Base-by-base conservation (phyloP, 2,113 vertebrate species). In the Leuciscus idus region DNA sequence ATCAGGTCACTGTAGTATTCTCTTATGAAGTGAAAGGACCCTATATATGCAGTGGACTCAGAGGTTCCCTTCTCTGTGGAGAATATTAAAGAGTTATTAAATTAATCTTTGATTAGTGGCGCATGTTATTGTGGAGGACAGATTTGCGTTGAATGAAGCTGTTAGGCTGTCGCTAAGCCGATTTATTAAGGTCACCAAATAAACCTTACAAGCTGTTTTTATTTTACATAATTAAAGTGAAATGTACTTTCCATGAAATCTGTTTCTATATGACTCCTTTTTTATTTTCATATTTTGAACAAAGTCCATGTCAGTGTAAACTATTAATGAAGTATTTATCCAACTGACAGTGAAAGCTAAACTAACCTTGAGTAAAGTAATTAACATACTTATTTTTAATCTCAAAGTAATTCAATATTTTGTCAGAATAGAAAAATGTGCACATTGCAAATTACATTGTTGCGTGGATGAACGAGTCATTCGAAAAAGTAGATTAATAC, bases 1-100 rank as follows among this genome's bases (percentile, higher is more conserved):
- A 15, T 15, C 48, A 50, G 3, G 92, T 92, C 89, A 91, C 86
- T 89, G 90, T 92, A 92, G 92, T 94, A 94, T 93, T 92, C 92
- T 23, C 19, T 7, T 92, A 90, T 93, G 92, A 92, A 91, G 86
- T 91, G 88, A 92, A 92, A 90, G 91, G 89, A 88, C 85, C 91
- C 39, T 43, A 43, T 43, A 89, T 92, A 92, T 92, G 90, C 92
- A 90, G 85, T 52, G 87, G 90, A 91, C 92, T 88, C 79, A 39
- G 70, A 89, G 89, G 89, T 93, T 88, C 86, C 86, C 89, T 88
- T 91, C 93, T 94, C 94, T 90, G 90, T 84, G 28, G 91, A 94
- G 94, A 95, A 95, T 95, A 95, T 95, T 94, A 95, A 95, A 94
- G 91, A 95, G 93, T 95, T 95, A 95, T 95, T 95, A 94, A 95